phyloP scores from a whole-genome alignment of 2,797 vertebrate species.

The Schizothorax lantsangensis region DNA sequence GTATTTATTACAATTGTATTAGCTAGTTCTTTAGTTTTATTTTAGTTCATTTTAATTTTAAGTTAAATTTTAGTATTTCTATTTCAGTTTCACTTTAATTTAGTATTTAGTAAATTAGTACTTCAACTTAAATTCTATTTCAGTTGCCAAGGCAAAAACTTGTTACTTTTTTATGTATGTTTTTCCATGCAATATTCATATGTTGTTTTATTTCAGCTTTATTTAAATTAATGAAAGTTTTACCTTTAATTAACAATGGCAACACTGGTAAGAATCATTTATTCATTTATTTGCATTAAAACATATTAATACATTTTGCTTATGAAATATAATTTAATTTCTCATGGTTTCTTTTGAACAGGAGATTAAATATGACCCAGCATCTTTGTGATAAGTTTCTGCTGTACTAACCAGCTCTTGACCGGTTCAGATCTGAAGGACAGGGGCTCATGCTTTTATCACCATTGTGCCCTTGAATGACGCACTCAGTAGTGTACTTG shows the following conservation, averaged over 20 bases:
- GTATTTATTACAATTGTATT: not conserved
- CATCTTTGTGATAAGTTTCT: not conserved
- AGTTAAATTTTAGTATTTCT: not conserved
- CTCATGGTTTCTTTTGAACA: not conserved
- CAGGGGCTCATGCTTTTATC: not conserved
- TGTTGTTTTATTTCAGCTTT: not conserved
- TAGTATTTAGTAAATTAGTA: not conserved
- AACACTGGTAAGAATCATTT: not conserved
- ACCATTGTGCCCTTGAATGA: not conserved
- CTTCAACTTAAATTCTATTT: no score
- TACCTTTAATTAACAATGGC: not conserved
- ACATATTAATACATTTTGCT: not conserved
- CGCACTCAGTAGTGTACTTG: not conserved
- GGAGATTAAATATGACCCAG: not conserved
- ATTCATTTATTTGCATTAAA: not conserved
- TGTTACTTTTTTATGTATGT: no score
- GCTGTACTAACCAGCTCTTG: not conserved
- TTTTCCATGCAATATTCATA: not conserved
- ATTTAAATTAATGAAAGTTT: not conserved
- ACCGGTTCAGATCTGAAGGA: not conserved
- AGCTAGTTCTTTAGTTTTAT: not conserved
- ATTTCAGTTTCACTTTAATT: not conserved
- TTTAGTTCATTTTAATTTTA: not conserved
- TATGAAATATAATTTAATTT: not conserved
- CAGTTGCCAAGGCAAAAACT: not conserved